Evolutionary conservation across 2,888 invertebrate genomes (phyloP).

Genomic region (Hirtodrosophila histrioides): DNA sequence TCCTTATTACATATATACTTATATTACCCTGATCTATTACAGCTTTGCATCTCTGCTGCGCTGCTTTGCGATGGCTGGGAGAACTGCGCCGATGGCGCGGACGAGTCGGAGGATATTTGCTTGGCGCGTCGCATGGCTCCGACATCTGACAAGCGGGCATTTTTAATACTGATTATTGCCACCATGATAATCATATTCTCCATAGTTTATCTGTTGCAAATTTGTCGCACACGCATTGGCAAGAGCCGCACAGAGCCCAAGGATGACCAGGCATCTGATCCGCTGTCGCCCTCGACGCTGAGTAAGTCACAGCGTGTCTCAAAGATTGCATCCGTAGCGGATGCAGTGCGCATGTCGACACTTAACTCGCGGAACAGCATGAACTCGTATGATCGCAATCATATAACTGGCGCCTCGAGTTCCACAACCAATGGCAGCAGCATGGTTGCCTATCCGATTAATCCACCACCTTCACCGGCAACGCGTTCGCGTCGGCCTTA

Average conservation of each 20-base stretch:
- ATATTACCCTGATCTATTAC: background rate
- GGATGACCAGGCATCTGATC: slow-evolving; percentile 88
- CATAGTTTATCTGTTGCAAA: slow-evolving; percentile 85
- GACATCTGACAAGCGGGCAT: slow-evolving; percentile 85
- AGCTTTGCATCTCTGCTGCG: slow-evolving; percentile 88
- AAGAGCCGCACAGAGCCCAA: slow-evolving; percentile 86
- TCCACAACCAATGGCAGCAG: slow-evolving; percentile 85
- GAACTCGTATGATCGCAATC: slow-evolving; percentile 89
- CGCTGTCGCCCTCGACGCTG: slow-evolving; percentile 86
- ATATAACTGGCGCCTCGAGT: slow-evolving; percentile 87
- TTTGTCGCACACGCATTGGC: slow-evolving; percentile 85
- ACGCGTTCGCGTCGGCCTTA: slow-evolving; percentile 91
- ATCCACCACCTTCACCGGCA: slow-evolving; percentile 96
- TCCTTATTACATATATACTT: background rate
- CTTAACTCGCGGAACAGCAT: slow-evolving; percentile 87
- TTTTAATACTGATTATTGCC: slow-evolving; percentile 86
- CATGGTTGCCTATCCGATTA: slow-evolving; percentile 90
- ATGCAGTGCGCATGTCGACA: slow-evolving; percentile 88
- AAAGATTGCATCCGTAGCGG: slow-evolving; percentile 85
- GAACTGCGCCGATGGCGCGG: slow-evolving; percentile 92
- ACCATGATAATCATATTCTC: slow-evolving; percentile 86
- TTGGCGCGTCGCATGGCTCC: slow-evolving; percentile 84
- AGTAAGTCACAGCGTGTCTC: slow-evolving; percentile 83
- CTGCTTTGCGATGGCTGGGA: slow-evolving; percentile 91
- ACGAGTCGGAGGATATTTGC: slow-evolving; percentile 89